Percentiles rank a stretch among this genome's conserved stretches.
These are phyloP conservation scores for Druon quercuslanigerum DNA, from an alignment of 1,140 invertebrate genomes.

Conservation along the genomic window DNA sequence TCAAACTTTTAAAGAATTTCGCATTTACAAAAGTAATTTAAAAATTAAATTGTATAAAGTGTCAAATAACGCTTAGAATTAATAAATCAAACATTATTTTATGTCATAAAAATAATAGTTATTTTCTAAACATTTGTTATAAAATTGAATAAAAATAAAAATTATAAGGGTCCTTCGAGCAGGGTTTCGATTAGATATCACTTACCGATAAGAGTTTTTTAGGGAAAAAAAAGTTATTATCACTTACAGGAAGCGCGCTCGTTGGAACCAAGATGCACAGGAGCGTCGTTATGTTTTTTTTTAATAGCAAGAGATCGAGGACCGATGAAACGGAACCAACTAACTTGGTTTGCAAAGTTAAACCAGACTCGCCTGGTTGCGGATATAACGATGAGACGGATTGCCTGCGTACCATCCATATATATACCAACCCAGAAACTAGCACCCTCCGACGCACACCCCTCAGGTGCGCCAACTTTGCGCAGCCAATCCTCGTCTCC, in stretches of 20 bases:
- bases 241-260: conserved; percentile 3
- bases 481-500: conserved; percentile 53
- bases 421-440: conserved; percentile 45
- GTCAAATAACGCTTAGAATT: too few relatives aligned
- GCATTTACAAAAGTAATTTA: too few relatives aligned
- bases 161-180: background rate
- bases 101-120: too few relatives aligned
- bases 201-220: background rate
- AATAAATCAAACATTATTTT: too few relatives aligned
- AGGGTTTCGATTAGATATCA: background rate
- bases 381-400: conserved; percentile 29
- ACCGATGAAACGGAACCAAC: conserved; percentile 14
- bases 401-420: conserved; percentile 25
- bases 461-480: conserved; percentile 43
- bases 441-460: conserved; percentile 54
- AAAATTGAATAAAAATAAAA: background rate
- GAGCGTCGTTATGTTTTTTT: conserved; percentile 1
- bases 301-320: background rate
- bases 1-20: too few relatives aligned
- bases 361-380: conserved; percentile 25
- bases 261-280: background rate
- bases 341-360: conserved; percentile 18
- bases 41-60: too few relatives aligned
- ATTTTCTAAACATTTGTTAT: background rate
- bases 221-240: background rate